Percentiles rank a stretch among this genome's conserved stretches.
phyloP scores from a whole-genome alignment of 30 jellyfish, hydroid and myxozoan genomes.

The Haliclystus octoradiatus region DNA sequence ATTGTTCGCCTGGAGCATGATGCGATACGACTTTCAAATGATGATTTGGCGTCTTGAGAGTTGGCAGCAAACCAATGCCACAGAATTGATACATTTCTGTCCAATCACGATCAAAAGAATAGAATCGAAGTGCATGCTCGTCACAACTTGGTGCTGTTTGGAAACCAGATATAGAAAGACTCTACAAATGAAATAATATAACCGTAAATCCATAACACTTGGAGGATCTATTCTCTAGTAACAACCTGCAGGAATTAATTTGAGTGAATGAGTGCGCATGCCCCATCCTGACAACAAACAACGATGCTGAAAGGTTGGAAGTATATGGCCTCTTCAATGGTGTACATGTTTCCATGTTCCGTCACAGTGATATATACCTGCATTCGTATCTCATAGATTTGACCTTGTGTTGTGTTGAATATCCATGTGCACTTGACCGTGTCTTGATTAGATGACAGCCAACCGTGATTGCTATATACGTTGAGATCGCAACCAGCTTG shows the following conservation, averaged over 20 bases:
- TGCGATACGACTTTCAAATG: background rate
- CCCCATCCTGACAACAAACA: no score
- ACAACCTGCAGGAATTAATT: no score
- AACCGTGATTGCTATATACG: background rate
- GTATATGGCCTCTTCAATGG: no score
- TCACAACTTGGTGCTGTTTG: background rate
- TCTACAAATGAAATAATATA: background rate
- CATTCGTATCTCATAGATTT: no score
- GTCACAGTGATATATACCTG: background rate
- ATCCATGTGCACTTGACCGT: background rate
- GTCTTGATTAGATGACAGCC: background rate
- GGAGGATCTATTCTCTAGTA: no score
- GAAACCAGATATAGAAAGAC: background rate
- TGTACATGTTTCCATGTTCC: background rate
- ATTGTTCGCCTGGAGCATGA: background rate
- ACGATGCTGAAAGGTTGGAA: no score
- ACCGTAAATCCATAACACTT: no score
- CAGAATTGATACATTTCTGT: background rate
- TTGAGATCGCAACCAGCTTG: background rate
- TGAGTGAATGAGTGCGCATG: no score
- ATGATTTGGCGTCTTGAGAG: no score
- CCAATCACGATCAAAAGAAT: background rate
- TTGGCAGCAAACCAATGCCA: background rate
- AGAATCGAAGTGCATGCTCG: background rate
- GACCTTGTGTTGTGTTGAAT: background rate